Evolutionary conservation across 2,888 invertebrate species (phyloP), one percentile per base, ranked within the genome.

Genomic region (Drosophila leonis): DNA sequence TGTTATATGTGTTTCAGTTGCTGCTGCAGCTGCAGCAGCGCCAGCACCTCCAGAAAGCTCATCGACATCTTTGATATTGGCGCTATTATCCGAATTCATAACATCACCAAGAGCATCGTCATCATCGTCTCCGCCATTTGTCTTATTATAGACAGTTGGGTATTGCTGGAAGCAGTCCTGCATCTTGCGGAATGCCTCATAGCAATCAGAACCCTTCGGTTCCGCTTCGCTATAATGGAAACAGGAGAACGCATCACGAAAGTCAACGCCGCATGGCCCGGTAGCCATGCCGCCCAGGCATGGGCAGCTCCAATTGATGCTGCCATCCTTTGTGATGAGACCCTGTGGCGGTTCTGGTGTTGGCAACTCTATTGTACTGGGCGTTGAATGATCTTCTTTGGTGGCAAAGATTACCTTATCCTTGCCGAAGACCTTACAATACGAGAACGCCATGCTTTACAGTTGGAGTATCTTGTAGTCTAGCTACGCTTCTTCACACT

Each of bases 231-330:
- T 97, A 87, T 97, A 97, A 92, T 98, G 98, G 92, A 98, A 98
- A 93, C 99, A 99, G 35, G 97, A 96, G 93, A 99, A 98, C 3
- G 98, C 98, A 80, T 98, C 97, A 46, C 98, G 94, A 93, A 99
- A 99, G 92, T 98, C 96, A 15, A 96, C 94, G 1, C 98, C 98
- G 92, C 99, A 99, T 0, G 99, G 98, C 0, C 99, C 98, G 0
- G 98, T 97, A 7, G 98, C 98, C 97, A 98, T 98, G n/a, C 98
- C 98, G 15, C 98, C 98, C 39, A 99, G 94, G 92, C 99, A 99
- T 0, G 98, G 98, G 91, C 99, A 99, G 91, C 97, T 97, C 98
- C 98, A 99, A 94, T 99, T 99, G 78, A 99, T 98, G 72, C 96
- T 95, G 7, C 98, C 98, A 93, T 96, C 96, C 0, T 96, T 94